phyloP scores from a whole-genome alignment of 2,888 invertebrate species.

The Strigamia transsilvanica region DNA sequence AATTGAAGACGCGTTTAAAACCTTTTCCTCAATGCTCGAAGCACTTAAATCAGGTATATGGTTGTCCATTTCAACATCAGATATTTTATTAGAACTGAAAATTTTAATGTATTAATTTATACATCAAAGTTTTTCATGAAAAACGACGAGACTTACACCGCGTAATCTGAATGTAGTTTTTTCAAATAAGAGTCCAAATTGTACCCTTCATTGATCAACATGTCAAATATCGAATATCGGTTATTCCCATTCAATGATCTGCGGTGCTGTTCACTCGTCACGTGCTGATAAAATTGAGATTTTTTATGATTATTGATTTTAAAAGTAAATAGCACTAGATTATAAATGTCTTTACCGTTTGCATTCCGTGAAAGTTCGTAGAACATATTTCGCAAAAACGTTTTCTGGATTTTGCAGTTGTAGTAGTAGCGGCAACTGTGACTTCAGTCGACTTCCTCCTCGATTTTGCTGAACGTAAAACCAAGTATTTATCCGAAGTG shows the following conservation, averaged over 20 bases:
- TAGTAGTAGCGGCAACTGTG: background rate
- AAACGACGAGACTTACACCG: background rate
- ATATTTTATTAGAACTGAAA: background rate
- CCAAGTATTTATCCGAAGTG: background rate
- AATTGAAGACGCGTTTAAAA: background rate
- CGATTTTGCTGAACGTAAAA: background rate
- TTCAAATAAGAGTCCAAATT: background rate
- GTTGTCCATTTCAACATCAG: background rate
- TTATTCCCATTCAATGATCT: background rate
- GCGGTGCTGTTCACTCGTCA: slow-evolving; percentile 11
- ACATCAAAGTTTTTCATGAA: background rate
- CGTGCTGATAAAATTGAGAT: background rate
- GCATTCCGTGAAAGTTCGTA: background rate
- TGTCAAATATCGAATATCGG: background rate
- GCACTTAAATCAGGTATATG: background rate
- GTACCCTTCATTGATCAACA: background rate
- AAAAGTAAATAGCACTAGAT: too few relatives aligned
- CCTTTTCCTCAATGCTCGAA: background rate
- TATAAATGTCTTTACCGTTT: background rate
- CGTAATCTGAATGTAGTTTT: background rate
- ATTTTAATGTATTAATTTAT: background rate
- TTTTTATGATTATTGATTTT: too few relatives aligned
- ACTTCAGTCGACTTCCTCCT: background rate
- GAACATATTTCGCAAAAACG: slow-evolving; percentile 5
- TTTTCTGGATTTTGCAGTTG: background rate